Evolutionary conservation across 2,888 invertebrate species (phyloP).

Genomic region (Acrobasis consociella): DNA sequence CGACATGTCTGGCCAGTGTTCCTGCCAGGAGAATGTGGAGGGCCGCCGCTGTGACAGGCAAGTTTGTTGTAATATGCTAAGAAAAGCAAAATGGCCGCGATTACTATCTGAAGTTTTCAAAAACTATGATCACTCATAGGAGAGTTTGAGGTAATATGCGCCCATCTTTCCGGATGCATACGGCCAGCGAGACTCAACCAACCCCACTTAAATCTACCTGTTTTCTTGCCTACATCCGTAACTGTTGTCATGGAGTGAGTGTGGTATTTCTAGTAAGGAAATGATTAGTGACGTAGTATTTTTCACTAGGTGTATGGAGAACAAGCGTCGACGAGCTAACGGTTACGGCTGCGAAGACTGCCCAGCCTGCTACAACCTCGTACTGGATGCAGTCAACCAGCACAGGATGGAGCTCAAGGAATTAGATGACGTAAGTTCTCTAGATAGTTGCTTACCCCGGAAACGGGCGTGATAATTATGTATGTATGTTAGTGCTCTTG

Average conservation of each 20-base stretch:
- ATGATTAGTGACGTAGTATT: no score
- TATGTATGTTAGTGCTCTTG: no score
- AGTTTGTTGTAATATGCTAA: slow-evolving; percentile 1
- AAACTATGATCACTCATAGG: not conserved
- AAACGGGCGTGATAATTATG: no score
- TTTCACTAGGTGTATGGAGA: slow-evolving; percentile 92
- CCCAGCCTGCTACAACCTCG: slow-evolving; percentile 97
- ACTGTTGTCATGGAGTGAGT: no score
- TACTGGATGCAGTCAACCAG: slow-evolving; percentile 91
- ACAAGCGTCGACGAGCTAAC: slow-evolving; percentile 91
- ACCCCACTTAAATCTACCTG: no score
- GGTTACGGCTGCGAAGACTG: slow-evolving; percentile 95
- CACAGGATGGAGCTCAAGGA: slow-evolving; percentile 89
- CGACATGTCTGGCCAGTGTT: slow-evolving; percentile 93
- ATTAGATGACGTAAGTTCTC: slow-evolving; percentile 84
- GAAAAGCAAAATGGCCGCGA: not conserved
- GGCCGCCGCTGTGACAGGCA: slow-evolving; percentile 93
- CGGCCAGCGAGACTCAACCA: no score
- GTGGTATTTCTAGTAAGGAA: no score
- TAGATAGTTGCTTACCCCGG: not conserved
- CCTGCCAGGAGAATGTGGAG: slow-evolving; percentile 94
- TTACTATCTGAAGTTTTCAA: not conserved
- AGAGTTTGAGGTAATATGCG: no score
- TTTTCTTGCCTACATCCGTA: no score
- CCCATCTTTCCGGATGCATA: no score